Evolutionary conservation across 2,888 invertebrate species (phyloP).

Genomic region (Drosophila kokeensis): DNA sequence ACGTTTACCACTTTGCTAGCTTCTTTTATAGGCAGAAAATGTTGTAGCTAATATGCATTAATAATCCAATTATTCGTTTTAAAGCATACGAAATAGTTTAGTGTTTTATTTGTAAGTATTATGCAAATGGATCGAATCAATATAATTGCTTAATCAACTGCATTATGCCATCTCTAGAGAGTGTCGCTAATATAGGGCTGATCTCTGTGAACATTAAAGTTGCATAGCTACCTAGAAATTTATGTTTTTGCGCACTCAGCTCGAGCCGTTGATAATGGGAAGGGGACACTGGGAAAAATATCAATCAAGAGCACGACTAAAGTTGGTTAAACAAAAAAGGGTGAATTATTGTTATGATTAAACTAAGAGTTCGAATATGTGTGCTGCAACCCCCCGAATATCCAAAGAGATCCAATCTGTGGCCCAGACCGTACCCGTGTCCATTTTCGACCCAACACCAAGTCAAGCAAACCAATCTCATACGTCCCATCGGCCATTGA

Average conservation of each 20-base stretch:
- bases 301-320: constrained; percentile 36
- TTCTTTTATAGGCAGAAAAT: neutral
- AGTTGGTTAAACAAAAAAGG: constrained; percentile 62
- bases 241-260: constrained; percentile 22
- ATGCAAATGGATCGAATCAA: neutral
- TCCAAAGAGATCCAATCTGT: constrained; percentile 51
- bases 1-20: neutral
- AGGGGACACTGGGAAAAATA: constrained; percentile 1
- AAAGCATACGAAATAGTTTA: neutral
- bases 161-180: neutral
- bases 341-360: constrained; percentile 81
- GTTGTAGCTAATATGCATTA: neutral
- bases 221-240: neutral
- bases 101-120: neutral
- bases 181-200: neutral
- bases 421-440: constrained; percentile 23
- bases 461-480: constrained; percentile 52
- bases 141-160: neutral
- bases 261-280: neutral
- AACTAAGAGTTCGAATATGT: constrained; percentile 43
- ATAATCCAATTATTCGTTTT: neutral
- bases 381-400: constrained; percentile 32
- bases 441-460: constrained; percentile 43
- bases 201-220: neutral
- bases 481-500: constrained; percentile 46